These are phyloP conservation scores for Melanogrammus aeglefinus DNA, from an alignment of 2,797 vertebrate genomes.

Conservation along the genomic window DNA sequence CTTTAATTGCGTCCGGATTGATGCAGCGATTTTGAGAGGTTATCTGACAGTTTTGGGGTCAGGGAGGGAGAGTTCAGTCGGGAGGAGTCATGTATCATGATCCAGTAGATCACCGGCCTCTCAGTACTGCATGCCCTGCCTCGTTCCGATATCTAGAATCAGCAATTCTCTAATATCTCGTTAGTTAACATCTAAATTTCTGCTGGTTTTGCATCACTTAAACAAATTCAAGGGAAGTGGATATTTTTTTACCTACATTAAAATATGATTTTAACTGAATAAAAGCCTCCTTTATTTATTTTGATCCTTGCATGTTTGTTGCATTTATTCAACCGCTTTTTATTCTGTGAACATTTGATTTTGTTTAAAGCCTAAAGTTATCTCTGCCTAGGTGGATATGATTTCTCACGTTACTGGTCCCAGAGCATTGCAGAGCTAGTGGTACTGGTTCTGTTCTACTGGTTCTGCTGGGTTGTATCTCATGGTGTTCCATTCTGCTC, in stretches of 20 bases:
- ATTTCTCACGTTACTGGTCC: background rate
- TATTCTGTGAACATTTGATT: background rate
- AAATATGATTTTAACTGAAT: background rate
- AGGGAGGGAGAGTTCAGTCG: background rate
- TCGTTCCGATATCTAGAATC: too few relatives aligned
- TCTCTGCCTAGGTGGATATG: background rate
- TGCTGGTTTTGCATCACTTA: background rate
- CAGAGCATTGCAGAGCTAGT: background rate
- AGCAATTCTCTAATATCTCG: background rate
- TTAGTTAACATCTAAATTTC: background rate
- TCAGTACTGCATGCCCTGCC: background rate
- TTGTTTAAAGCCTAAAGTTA: background rate
- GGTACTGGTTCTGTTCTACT: background rate
- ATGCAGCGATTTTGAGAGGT: background rate
- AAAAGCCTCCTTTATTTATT: background rate
- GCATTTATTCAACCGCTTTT: background rate
- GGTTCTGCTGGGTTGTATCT: background rate
- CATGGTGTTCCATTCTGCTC: constrained; percentile 15
- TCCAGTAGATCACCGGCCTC: background rate
- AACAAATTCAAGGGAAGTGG: background rate
- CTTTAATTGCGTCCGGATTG: background rate
- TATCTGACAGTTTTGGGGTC: background rate
- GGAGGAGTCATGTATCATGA: background rate
- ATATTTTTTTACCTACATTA: background rate
- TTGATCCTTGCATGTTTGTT: background rate